These are phyloP conservation scores for Sanderia malayensis DNA, from an alignment of 30 jellyfish, hydroid and myxozoan species.

Conservation along the genomic window DNA sequence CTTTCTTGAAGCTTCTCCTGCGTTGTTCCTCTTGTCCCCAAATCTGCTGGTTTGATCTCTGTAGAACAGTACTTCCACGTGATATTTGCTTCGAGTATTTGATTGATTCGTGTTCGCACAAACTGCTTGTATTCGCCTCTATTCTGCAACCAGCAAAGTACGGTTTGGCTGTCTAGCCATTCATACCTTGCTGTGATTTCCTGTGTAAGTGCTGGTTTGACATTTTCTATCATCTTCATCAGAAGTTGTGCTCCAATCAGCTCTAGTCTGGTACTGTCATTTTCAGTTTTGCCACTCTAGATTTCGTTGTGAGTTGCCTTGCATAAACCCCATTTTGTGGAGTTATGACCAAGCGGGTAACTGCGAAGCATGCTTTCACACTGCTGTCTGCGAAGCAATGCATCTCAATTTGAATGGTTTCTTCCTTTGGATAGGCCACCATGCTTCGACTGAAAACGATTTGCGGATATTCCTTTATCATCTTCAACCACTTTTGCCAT, in stretches of 20 bases:
- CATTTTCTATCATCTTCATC: slow-evolving; percentile 9
- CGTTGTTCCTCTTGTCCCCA: slow-evolving; percentile 64
- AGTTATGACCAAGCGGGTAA: slow-evolving; percentile 16
- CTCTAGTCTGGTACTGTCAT: slow-evolving; percentile 21
- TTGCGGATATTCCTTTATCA: neutral
- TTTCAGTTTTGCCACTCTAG: slow-evolving; percentile 8
- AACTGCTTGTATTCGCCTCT: slow-evolving; percentile 34
- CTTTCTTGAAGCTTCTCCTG: slow-evolving; percentile 13
- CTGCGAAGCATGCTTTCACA: slow-evolving; percentile 20
- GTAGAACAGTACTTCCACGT: slow-evolving; percentile 57
- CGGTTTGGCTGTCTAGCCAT: slow-evolving; percentile 43
- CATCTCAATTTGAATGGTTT: slow-evolving; percentile 15
- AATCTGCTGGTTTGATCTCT: slow-evolving; percentile 56
- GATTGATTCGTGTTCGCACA: slow-evolving; percentile 31
- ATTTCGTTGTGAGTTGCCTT: slow-evolving; percentile 8
- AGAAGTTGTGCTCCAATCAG: slow-evolving; percentile 3
- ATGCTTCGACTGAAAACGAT: slow-evolving; percentile 1
- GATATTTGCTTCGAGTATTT: slow-evolving; percentile 21
- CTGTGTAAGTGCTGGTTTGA: slow-evolving; percentile 29
- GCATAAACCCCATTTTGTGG: slow-evolving; percentile 1
- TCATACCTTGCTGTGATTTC: slow-evolving; percentile 26
- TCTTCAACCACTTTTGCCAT: slow-evolving; percentile 10
- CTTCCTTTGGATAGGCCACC: slow-evolving; percentile 12
- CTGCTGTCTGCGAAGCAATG: slow-evolving; percentile 19
- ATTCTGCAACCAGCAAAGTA: slow-evolving; percentile 41